A percentile compares a stretch with the other conserved stretches of the same genome.
Conservation (phyloP, 2,113 vertebrate species). For the Grantiella picta region DNA sequence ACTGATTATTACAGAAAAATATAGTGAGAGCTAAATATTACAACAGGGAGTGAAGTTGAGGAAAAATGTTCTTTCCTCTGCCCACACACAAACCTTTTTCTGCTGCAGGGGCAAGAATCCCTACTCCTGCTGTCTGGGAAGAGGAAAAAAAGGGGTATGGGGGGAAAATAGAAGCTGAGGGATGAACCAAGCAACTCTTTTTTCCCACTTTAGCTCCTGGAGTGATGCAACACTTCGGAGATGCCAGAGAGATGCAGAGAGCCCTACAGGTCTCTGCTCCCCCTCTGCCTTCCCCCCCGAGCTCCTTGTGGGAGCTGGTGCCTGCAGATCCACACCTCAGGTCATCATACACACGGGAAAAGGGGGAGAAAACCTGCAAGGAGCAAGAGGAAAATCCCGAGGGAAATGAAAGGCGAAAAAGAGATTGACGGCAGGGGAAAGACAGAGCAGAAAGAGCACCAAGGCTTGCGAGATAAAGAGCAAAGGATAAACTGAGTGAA, state of each 20-base stretch:
- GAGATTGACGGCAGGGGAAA: neutral
- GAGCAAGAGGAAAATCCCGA: neutral
- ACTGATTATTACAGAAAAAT: neutral
- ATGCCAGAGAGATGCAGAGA: neutral
- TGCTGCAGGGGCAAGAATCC: neutral
- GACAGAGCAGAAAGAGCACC: fast-evolving
- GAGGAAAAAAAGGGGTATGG: neutral
- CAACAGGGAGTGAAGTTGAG: neutral
- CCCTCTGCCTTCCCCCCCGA: neutral
- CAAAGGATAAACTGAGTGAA: neutral
- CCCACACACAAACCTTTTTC: neutral
- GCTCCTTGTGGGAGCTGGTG: neutral
- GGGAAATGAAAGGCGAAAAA: neutral
- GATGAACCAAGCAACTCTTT: neutral
- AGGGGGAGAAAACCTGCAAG: neutral
- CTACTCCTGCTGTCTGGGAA: neutral
- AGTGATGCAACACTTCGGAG: neutral
- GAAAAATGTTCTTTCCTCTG: neutral
- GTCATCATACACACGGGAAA: fast-evolving
- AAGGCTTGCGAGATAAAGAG: neutral
- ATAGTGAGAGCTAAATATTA: neutral
- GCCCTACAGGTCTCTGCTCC: neutral
- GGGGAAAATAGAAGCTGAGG: neutral
- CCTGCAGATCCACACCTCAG: neutral
- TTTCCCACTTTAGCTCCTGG: neutral